phyloP scores from a whole-genome alignment of 2,797 vertebrate genomes.

The Myotis daubentonii region DNA sequence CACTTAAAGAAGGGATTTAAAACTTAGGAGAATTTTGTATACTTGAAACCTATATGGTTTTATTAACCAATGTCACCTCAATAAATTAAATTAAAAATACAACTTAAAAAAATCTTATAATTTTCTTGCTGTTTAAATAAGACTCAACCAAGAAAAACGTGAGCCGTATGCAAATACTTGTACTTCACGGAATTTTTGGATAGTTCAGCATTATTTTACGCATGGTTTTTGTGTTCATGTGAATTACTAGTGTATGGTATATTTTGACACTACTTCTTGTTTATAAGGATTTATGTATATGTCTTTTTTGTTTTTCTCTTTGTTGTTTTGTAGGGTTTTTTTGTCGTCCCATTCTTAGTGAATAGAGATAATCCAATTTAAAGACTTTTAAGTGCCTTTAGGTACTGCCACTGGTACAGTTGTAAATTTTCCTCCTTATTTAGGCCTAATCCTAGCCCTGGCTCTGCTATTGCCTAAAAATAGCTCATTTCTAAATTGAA shows the following conservation, averaged over 20 bases:
- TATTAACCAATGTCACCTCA: neutral
- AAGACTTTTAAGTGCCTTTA: neutral
- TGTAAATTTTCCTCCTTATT: neutral
- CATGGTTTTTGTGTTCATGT: neutral
- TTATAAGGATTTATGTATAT: neutral
- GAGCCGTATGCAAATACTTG: neutral
- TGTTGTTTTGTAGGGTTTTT: neutral
- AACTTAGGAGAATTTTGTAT: neutral
- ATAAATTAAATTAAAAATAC: neutral
- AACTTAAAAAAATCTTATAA: neutral
- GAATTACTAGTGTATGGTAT: neutral
- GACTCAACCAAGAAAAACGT: neutral
- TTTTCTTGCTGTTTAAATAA: slow-evolving; percentile 38
- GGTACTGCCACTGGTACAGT: neutral
- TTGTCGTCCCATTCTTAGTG: neutral
- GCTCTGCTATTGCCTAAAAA: slow-evolving; percentile 9
- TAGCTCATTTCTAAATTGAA: slow-evolving; percentile 17
- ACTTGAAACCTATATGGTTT: neutral
- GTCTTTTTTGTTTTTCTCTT: neutral
- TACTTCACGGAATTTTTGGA: neutral
- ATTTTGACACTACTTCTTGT: neutral
- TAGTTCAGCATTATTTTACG: slow-evolving; percentile 23
- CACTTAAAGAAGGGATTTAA: slow-evolving; percentile 17
- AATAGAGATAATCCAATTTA: neutral
- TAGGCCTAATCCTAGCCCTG: neutral